Evolutionary conservation across 2,797 vertebrate genomes (phyloP).

Genomic region (Anguilla obscura): DNA sequence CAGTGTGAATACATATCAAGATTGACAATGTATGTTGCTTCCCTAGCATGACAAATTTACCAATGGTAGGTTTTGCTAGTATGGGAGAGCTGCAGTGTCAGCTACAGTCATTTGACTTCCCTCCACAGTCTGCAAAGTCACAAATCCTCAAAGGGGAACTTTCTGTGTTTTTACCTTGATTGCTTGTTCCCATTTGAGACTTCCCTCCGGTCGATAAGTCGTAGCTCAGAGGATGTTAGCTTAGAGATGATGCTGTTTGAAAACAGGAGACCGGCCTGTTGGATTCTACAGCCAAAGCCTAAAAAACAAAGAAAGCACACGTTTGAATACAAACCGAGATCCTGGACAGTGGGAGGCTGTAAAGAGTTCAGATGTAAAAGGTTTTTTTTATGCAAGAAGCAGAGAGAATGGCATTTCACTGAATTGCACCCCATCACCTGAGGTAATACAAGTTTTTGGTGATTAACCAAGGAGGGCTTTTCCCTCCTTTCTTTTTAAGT

Average conservation of each 20-base stretch:
- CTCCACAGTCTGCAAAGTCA: constrained; percentile 54
- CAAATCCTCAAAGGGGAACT: constrained; percentile 54
- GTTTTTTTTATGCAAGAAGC: not conserved
- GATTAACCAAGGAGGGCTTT: not conserved
- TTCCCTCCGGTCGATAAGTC: constrained; percentile 46
- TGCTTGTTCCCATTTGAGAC: constrained; percentile 64
- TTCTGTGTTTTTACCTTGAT: constrained; percentile 63
- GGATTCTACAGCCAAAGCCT: not conserved
- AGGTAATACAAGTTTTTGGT: not conserved
- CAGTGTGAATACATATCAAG: constrained; percentile 52
- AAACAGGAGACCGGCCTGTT: not conserved
- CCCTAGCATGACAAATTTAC: constrained; percentile 54
- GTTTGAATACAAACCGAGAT: not conserved
- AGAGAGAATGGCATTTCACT: not conserved
- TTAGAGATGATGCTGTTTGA: not conserved
- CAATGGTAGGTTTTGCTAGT: constrained; percentile 13
- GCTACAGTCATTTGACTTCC: constrained; percentile 64
- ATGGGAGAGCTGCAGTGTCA: constrained; percentile 46
- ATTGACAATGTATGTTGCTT: constrained; percentile 48
- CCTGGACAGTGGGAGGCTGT: not conserved
- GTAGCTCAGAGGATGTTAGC: not conserved
- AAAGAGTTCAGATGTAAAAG: not conserved
- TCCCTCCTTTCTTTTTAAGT: not conserved
- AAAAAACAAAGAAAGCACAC: not conserved
- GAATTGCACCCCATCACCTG: not conserved